Evolutionary conservation across 2,113 vertebrate species (phyloP), one percentile per base, ranked within the genome.

Genomic region (Fregetta grallaria): DNA sequence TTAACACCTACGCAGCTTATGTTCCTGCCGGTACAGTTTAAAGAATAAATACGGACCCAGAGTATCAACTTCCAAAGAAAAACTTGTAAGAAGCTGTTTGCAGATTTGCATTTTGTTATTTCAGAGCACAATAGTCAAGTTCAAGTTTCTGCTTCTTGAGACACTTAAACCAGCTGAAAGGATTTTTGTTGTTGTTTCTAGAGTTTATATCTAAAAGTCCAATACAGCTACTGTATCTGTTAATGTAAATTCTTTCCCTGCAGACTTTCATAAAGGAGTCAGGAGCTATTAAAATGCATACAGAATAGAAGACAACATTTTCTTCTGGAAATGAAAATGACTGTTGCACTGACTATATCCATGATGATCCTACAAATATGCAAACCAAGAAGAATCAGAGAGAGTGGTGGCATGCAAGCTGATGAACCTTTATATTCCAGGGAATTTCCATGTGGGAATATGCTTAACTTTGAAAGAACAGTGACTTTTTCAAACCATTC

Each of bases 1-100:
- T 88, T 68, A 91, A 97, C 97, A 95, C 97, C 97, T 97, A 97
- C 96, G 97, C 95, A 98, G 83, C 97, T 97, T 98, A 96, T 98
- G 97, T 94, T 97, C 94, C 89, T 83, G 63, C 92, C 89, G 73
- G 83, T 56, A 89, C 95, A 88, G 86, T 95, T 96, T 95, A 95
- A 92, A 97, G 89, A 96, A 91, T 96, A 97, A 94, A 97, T 89
- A 94, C 1, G 4, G 83, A 85, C 88, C 15, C 45, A 49, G 72
- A 61, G 70, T 96, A 94, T 92, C 83, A 86, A 75, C 85, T 95
- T 94, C 88, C 84, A 94, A 89, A 85, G 71, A 83, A 83, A 90
- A 94, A 73, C 63, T 81, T 90, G 49, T 75, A 63, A 95, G 94
- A 87, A 94, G 62, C 74, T 88, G 70, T 89, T 75, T 91, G 42